Base-by-base conservation (phyloP, 2,888 invertebrate genomes). In the Papilio gigon region DNA sequence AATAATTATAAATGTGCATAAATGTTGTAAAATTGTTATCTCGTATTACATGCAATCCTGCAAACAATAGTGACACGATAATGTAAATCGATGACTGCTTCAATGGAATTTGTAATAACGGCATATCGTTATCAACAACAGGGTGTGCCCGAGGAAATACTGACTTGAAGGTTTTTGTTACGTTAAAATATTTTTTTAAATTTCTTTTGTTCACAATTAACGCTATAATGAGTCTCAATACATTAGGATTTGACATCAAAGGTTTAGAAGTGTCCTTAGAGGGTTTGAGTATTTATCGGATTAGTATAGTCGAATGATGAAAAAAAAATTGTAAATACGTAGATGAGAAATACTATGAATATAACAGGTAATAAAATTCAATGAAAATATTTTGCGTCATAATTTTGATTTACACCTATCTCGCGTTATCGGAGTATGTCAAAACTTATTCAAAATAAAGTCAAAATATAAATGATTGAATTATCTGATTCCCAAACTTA, bases 51-150 rank as follows among this genome's bases (percentile, higher is more conserved):
- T 30, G 66, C 40, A 66, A 65, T 64, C 58, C 64, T 20, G 30
- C 37, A 62, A 61, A 20, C 68, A 65, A 50, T 65, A 68, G 61
- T 22, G 67, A 68, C 69, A 71, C 73, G 81, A 81, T 82, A 85
- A 80, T 70, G 37, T 68, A 73, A 80, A 79, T 81, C 77, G 79
- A 81, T 86, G 86, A 88, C 84, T 67, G 59, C 58, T 62, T 22
- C 56, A 69, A 70, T 72, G 82, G 81, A 71, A 85, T 85, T 79
- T 74, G 75, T 72, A 71, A 50, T 65, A 61, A 65, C 50, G 56
- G 60, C 33, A 58, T 70, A 60, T 27, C 70, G 72, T 81, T 81
- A 84, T 85, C 83, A 44, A 53, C 40, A 65, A 56, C 65, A 67
- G 71, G 77, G 77, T 72, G 76, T 67, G 77, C 71, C 71, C 58